These are phyloP conservation scores for Eurystomus gularis DNA, from an alignment of 2,113 vertebrate genomes.

Conservation along the genomic window DNA sequence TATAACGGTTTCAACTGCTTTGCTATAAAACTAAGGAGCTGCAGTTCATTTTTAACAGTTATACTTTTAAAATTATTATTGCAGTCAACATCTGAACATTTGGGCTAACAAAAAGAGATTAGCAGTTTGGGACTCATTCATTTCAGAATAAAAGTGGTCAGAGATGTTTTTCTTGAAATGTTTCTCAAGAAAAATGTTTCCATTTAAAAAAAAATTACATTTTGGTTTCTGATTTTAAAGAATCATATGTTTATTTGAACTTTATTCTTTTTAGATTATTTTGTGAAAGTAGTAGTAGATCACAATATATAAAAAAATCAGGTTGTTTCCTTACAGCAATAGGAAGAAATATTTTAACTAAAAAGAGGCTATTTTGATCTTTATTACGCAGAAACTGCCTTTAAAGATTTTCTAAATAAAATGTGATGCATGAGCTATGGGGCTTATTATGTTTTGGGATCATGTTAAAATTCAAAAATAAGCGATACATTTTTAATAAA, in stretches of 20 bases:
- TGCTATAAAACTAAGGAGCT: background rate
- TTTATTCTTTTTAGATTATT: background rate
- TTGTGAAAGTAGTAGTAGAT: background rate
- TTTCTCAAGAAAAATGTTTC: background rate
- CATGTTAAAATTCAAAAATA: background rate
- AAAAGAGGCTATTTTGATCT: background rate
- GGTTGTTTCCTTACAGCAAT: background rate
- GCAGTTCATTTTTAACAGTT: background rate
- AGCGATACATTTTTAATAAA: background rate
- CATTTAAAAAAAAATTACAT: background rate
- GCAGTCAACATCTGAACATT: no score
- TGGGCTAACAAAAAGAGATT: background rate
- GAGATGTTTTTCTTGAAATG: background rate
- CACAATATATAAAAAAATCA: background rate
- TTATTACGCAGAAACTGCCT: background rate
- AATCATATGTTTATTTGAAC: background rate
- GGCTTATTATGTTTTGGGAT: background rate
- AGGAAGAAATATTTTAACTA: background rate
- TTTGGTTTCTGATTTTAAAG: slow-evolving; percentile 4
- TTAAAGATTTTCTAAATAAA: background rate
- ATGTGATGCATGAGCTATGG: background rate
- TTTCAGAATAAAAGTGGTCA: background rate
- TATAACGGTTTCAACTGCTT: background rate
- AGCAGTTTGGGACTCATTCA: background rate
- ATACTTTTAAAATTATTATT: background rate